Base-by-base conservation (phyloP, 1,140 invertebrate genomes). In the Panagrolaimus sp. region DNA sequence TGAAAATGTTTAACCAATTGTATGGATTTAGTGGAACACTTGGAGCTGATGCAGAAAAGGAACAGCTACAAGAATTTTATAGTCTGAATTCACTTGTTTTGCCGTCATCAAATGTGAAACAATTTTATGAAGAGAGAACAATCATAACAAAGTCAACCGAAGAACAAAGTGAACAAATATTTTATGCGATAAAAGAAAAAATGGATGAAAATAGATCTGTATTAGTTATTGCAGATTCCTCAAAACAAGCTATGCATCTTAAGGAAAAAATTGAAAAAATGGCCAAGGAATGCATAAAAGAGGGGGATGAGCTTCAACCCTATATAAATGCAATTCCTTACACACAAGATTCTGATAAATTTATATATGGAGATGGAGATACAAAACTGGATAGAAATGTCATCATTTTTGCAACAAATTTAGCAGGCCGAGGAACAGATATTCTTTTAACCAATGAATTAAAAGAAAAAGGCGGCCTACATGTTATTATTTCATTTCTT, bases 1-100 rank as follows among this genome's bases (percentile, higher is more conserved):
- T 85, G 12, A 82, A 80, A 66, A 55, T 71, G 9, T 85, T 84
- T 65, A 70, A 76, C 9, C 76, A 76, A 21, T 46, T 85, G 1
- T 82, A 81, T 55, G 85, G 85, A n/a, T 67, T 84, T 28, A 84
- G 83, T 1, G 84, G 84, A 0, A 85, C 84, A 1, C 68, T 85
- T 7, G 84, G 84, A 0, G 21, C 52, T 4, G 8, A 21, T n/a
- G 52, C 15, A n/a, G 52, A 58, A 58, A 58, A 28, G 12, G 15
- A 58, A 58, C 52, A 26, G 12, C 17, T 58, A 5, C 21, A 26
- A 12, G 52, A 28, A 12, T 26, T 58, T 24, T 58, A 58, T 26
- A 28, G 8, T 4, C 21, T 28, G 2, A 21, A 58, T n/a, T 28
- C 28, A 4, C 1, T 58, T 12, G 10, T 21, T 4, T 10, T 58